Evolutionary conservation across 2,797 vertebrate species (phyloP).

Genomic region (Petrocephalus schoutedeni): DNA sequence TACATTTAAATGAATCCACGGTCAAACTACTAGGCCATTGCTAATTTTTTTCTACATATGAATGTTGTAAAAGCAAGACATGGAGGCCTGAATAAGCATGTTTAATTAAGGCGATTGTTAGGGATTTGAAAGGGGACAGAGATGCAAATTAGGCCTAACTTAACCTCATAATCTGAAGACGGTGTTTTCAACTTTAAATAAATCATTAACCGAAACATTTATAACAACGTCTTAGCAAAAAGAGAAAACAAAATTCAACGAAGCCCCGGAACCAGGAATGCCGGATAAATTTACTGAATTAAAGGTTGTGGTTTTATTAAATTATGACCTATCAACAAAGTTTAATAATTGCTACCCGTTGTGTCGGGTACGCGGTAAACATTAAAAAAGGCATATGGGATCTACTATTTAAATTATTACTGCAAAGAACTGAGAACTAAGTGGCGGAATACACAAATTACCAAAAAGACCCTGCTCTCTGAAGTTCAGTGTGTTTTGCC

Average conservation of each 20-base stretch:
- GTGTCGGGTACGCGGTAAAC: background rate
- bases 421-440: background rate
- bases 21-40: background rate
- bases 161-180: conserved; percentile 53
- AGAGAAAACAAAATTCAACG: conserved; percentile 17
- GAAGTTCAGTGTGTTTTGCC: background rate
- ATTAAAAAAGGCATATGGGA: background rate
- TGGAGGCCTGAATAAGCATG: conserved; percentile 28
- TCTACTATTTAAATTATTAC: background rate
- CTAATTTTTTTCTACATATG: conserved; percentile 15
- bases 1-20: background rate
- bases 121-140: conserved; percentile 62
- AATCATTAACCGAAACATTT: conserved; percentile 36
- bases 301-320: conserved; percentile 2
- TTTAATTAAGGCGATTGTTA: conserved; percentile 61
- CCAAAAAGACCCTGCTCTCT: background rate
- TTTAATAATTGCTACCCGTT: background rate
- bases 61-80: conserved; percentile 21
- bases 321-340: background rate
- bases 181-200: conserved; percentile 38
- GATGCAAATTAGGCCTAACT: conserved; percentile 63
- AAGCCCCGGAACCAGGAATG: conserved; percentile 1
- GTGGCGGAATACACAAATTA: background rate
- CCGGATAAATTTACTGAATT: conserved; percentile 18
- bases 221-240: background rate